Percentiles rank a stretch among this genome's conserved stretches.
These are phyloP conservation scores for Anthopleura xanthogrammica DNA, from an alignment of 92 coral and sea anemone genomes.

Conservation along the genomic window DNA sequence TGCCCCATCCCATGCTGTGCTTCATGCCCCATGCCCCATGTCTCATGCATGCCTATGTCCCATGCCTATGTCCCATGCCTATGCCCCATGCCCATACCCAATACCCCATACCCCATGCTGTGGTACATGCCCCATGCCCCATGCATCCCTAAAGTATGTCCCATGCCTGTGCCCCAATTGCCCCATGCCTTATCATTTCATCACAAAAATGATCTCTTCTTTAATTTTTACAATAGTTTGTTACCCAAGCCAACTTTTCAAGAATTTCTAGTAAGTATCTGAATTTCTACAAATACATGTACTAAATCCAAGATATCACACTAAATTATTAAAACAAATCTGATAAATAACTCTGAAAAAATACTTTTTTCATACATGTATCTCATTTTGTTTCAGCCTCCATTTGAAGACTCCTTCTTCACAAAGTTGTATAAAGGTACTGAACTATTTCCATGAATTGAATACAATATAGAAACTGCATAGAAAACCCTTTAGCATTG, in stretches of 20 bases:
- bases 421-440: conserved; percentile 81
- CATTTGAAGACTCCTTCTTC: conserved; percentile 59
- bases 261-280: conserved; percentile 39
- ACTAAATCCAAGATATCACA: no score
- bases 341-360: background rate
- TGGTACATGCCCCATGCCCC: no score
- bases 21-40: no score
- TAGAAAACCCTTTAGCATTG: background rate
- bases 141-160: no score
- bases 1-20: no score
- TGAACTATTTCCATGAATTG: background rate
- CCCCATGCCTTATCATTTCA: no score
- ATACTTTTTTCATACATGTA: background rate
- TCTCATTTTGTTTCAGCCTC: conserved; percentile 34
- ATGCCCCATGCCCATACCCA: no score
- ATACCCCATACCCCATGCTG: no score
- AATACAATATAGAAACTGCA: background rate
- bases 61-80: background rate
- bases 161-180: no score
- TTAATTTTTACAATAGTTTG: conserved; percentile 21
- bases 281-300: background rate
- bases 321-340: no score
- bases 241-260: conserved; percentile 47
- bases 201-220: background rate
- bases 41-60: background rate